Conservation (phyloP, 2,888 invertebrate species). For the Machimus atricapillus region DNA sequence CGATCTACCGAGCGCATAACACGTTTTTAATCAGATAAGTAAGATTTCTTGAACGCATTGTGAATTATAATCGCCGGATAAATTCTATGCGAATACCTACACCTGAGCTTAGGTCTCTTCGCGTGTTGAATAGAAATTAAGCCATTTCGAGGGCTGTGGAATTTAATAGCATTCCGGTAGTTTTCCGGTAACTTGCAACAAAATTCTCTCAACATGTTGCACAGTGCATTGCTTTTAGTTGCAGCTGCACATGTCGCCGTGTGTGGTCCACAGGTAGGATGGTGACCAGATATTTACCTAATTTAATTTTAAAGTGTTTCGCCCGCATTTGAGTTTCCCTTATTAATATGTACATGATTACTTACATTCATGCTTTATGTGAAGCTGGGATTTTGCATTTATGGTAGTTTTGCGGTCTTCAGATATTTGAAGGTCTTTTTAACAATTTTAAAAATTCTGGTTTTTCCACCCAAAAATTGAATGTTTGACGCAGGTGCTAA, state of each 20-base stretch:
- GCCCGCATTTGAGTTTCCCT: background rate
- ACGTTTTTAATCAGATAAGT: background rate
- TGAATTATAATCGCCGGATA: background rate
- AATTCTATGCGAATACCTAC: background rate
- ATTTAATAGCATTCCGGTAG: background rate
- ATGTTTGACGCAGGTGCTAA: background rate
- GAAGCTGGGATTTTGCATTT: background rate
- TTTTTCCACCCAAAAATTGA: background rate
- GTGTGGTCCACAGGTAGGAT: background rate
- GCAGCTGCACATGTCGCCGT: background rate
- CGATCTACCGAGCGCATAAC: constrained; percentile 8
- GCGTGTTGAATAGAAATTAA: background rate
- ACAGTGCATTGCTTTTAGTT: background rate
- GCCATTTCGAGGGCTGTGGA: background rate
- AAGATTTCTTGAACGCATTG: background rate
- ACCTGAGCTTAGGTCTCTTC: background rate
- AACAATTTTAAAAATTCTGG: background rate
- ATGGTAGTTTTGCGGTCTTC: background rate
- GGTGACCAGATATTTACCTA: background rate
- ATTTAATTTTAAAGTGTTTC: background rate
- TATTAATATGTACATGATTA: background rate
- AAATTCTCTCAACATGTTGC: background rate
- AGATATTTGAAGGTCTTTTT: background rate
- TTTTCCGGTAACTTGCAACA: background rate
- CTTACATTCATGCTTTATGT: background rate